These are phyloP conservation scores for Cotesia typhae DNA, from an alignment of 1,140 invertebrate genomes.

Conservation along the genomic window DNA sequence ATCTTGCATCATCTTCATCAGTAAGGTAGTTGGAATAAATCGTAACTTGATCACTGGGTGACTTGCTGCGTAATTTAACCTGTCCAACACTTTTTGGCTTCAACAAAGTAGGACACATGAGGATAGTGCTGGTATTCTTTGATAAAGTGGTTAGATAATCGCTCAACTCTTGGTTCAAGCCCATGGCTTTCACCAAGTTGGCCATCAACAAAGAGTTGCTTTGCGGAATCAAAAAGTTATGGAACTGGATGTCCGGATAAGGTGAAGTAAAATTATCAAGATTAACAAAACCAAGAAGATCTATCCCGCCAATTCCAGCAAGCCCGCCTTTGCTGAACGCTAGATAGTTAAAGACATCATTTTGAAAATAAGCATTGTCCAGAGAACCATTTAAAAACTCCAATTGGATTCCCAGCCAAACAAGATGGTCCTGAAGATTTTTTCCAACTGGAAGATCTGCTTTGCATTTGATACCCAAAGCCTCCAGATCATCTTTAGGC, in stretches of 20 bases:
- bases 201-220: background rate
- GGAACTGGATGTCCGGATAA: background rate
- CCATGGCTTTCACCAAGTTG: slow-evolving; percentile 67
- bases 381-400: slow-evolving; percentile 60
- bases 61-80: slow-evolving; percentile 71
- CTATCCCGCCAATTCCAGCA: background rate
- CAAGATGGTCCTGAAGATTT: slow-evolving; percentile 86
- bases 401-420: no score
- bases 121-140: slow-evolving; percentile 68
- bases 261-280: background rate
- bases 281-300: background rate
- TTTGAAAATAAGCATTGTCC: slow-evolving; percentile 51
- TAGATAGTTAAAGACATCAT: slow-evolving; percentile 40
- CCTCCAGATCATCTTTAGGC: slow-evolving; percentile 78
- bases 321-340: slow-evolving; percentile 53
- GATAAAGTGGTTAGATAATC: slow-evolving; percentile 64
- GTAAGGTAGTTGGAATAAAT: slow-evolving; percentile 86
- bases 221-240: background rate
- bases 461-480: slow-evolving; percentile 78
- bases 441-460: slow-evolving; percentile 81
- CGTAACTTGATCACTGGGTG: slow-evolving; percentile 80
- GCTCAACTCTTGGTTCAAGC: slow-evolving; percentile 69
- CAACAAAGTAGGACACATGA: slow-evolving; percentile 63
- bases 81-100: slow-evolving; percentile 79
- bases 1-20: slow-evolving; percentile 71